Conservation (phyloP, 2,888 invertebrate species). For the Nasonia oneida region DNA sequence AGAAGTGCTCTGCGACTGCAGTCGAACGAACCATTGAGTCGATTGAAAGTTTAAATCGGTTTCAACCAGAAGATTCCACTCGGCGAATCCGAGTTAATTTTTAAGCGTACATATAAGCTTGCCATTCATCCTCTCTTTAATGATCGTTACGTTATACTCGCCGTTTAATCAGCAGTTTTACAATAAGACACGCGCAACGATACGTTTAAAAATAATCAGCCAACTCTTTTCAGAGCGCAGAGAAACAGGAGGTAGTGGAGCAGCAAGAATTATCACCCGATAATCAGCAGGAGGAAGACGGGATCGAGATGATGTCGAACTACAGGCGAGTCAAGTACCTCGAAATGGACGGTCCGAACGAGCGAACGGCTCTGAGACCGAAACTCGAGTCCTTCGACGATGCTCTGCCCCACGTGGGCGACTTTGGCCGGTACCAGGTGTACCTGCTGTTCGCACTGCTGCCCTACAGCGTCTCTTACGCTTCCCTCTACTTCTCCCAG, state of each 20-base stretch:
- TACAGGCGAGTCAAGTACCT: conserved; percentile 22
- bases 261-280: background rate
- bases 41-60: background rate
- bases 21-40: background rate
- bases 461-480: conserved; percentile 80
- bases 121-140: too few relatives aligned
- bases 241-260: conserved; percentile 16
- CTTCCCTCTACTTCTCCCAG: conserved; percentile 80
- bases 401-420: conserved; percentile 79
- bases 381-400: conserved; percentile 79
- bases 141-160: too few relatives aligned
- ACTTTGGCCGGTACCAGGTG: conserved; percentile 80
- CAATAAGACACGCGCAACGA: too few relatives aligned
- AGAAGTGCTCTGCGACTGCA: background rate
- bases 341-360: conserved; percentile 66
- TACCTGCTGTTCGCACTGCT: conserved; percentile 78
- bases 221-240: background rate
- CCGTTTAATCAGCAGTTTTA: too few relatives aligned
- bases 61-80: background rate
- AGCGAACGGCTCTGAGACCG: conserved; percentile 69
- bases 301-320: conserved; percentile 19
- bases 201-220: too few relatives aligned
- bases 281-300: background rate
- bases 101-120: background rate
- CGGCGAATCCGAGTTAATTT: background rate